Base-by-base conservation (phyloP, 2,888 invertebrate species). In the Dicranocentrus wangi region DNA sequence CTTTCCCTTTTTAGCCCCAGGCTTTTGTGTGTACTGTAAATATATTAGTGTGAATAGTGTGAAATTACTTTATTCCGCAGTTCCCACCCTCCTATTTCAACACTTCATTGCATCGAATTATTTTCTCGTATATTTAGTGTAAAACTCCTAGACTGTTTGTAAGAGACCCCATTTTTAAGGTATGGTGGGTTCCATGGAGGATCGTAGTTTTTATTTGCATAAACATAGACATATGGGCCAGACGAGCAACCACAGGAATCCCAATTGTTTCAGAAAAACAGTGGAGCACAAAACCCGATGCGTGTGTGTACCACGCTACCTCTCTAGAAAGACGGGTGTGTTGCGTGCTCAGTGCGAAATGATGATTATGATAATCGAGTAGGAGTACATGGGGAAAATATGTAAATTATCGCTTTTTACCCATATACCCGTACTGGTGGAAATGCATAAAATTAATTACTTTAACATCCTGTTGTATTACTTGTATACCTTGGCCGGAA, bases 381-480 rank as follows among this genome's bases (percentile, higher is more conserved):
- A 21, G n/a, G 25, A 19, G 19, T 17, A 61, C 60, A 25, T 32
- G 3, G 15, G 17, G n/a, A 23, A 58, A 58, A 58, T 25, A 19
- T 8, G 17, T 32, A 3, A 32, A 27, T 2, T 28, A 28, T 32
- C 32, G 17, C 17, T 2, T 2, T 21, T 8, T 13, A 7, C 39
- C 17, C 19, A 53, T 1, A 7, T 53, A 53, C 5, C 5, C 53
- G n/a, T 19, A 53, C 5, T 28, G 19, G n/a, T n/a, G 23, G 43
- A 7, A 42, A 63, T 43, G 58, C 66, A 75, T 75, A 66, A 75
- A 75, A 58, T 75, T 75, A 75, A 75, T 75, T 75, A 66, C 28
- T 58, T 28, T 39, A 66, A 53, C 27, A 65, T 66, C 53, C 65
- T 66, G 55, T 65, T 73, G 63, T 51, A 17, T 53, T 5, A 19